Base-by-base conservation (phyloP, 1,140 invertebrate species). In the Pseudomyrmex gracilis region DNA sequence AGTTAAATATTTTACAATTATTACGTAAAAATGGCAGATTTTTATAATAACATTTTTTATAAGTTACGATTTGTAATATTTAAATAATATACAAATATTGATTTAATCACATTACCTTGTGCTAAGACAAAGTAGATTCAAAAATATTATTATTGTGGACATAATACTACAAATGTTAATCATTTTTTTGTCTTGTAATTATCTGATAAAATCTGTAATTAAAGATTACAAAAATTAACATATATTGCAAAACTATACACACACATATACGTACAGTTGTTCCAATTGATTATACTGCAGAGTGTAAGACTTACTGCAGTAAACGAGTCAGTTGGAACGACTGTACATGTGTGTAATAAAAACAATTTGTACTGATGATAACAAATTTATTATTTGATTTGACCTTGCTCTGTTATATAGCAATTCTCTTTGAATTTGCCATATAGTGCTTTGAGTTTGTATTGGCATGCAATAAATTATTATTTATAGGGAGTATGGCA, bases 401-500 rank as follows among this genome's bases (percentile, higher is more conserved):
- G 7, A 34, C 0, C 34, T 34, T 34, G 34, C 34, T 34, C n/a
- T 34, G 24, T 34, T 34, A 34, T 34, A 5, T n/a, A n/a, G n/a
- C n/a, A 47, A 47, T 51, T 51, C 10, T 13, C 12, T 7, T 12
- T 12, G 49, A 51, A 51, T 51, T 12, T 51, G 49, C 1, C 49
- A 49, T 13, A 12, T 49, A 1, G 0, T 12, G 12, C 12, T 12
- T 7, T 13, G 49, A 51, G 10, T 51, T 51, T 49, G 12, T 49
- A 12, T 49, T 51, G 49, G 12, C 12, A 51, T 13, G 10, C 12
- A 12, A 13, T 51, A 43, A 22, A 53, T 58, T 67, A 12, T 58
- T 9, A 68, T 53, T 77, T 66, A 91, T 93, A 97, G 96, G 98
- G 98, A 73, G 96, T 99, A 76, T 99, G 98, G 98, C 95, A 98